Base-by-base conservation (phyloP, 2,113 vertebrate species). In the Channa maculata region DNA sequence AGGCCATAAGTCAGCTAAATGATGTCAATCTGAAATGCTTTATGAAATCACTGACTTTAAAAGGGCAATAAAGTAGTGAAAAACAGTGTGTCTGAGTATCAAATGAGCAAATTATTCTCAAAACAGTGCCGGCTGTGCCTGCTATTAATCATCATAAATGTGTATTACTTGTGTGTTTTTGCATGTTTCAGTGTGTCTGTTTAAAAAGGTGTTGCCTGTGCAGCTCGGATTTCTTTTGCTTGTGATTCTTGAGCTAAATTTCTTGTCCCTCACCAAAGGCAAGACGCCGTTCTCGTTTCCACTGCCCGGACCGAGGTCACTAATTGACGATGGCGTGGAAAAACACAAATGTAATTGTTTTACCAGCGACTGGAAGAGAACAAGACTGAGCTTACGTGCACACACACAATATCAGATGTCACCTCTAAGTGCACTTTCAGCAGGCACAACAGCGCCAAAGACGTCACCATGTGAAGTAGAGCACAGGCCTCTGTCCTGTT, bases 271-370 rank as follows among this genome's bases (percentile, higher is more conserved):
- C 41, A 71, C 43, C 39, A 63, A 65, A 82, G 11, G 44, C 59
- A 79, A 76, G 80, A 79, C 61, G 0, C 1, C 3, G 3, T 48
- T 12, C 63, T 67, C 41, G 12, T 84, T 77, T 84, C 61, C 74
- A 77, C 24, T 44, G 45, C 13, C 36, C 3, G 3, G 52, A 70
- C 37, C 37, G 1, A 59, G 9, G 50, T 74, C 74, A 52, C 45
- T 86, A 78, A 86, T 82, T 57, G 77, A 58, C 7, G 2, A 59
- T 80, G 77, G 73, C 53, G 1, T 44, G 15, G 79, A 65, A 75
- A 77, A 69, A 68, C 66, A 49, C 71, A 9, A 62, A 67, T 57
- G 4, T 70, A 85, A 92, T 77, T 74, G 52, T 65, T 90, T 86
- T 85, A 81, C 57, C 85, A 89, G 86, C 24, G 39, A 43, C 70